Conservation (phyloP, 2,888 invertebrate species). For the Mythimna albipuncta region DNA sequence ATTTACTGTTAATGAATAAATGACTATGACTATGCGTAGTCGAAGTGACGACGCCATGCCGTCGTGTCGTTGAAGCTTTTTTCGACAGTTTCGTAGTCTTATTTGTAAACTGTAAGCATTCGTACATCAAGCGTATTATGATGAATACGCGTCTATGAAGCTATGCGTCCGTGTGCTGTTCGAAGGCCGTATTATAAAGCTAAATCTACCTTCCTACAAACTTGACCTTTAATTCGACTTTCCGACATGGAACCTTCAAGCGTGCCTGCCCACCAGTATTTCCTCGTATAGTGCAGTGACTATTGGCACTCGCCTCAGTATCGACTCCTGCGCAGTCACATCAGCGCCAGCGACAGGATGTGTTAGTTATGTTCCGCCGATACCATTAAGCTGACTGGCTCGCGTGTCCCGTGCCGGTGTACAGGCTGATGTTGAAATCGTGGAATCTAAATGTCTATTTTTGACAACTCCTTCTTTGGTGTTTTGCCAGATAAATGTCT, state of each 20-base stretch:
- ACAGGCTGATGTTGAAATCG: constrained; percentile 61
- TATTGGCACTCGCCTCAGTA: constrained; percentile 38
- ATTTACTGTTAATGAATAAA: no score
- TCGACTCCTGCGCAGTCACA: constrained; percentile 53
- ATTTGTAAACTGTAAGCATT: no score
- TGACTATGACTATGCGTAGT: no score
- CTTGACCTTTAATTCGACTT: constrained; percentile 7
- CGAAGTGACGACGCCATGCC: no score
- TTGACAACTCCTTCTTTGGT: no score
- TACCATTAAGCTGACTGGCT: constrained; percentile 77
- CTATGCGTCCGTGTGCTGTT: no score
- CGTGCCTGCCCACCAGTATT: constrained; percentile 4
- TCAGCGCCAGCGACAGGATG: constrained; percentile 74
- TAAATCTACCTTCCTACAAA: background rate
- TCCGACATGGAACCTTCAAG: constrained; percentile 3
- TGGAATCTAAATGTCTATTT: background rate
- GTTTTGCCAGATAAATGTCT: no score
- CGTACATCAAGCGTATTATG: no score
- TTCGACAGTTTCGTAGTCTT: no score
- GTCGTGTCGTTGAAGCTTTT: no score
- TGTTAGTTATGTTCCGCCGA: constrained; percentile 78
- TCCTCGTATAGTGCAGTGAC: constrained; percentile 30
- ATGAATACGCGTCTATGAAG: no score
- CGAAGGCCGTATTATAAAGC: background rate
- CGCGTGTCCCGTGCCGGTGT: constrained; percentile 71